Evolutionary conservation across 2,797 vertebrate genomes (phyloP), one percentile per base, ranked within the genome.

Genomic region (Anguilla obscura): DNA sequence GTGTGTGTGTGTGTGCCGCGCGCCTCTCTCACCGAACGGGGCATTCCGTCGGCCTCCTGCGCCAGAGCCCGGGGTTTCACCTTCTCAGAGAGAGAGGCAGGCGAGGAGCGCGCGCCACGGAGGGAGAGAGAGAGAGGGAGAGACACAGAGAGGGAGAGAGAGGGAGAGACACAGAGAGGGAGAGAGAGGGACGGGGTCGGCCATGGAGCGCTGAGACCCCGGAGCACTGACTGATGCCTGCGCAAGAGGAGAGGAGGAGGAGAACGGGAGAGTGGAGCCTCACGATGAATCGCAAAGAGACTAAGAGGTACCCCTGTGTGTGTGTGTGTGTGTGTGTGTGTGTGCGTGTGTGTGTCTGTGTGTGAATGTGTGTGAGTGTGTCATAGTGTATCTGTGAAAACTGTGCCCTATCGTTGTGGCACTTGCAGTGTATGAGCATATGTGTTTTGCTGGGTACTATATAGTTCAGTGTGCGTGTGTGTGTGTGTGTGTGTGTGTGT

Each of bases 261-360:
- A 94, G 93, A 90, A 92, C 91, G 80, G 91, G 91, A 90, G 93
- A 94, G 92, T 94, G 91, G 91, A 95, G 88, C 89, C 89, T 92
- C 89, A 92, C 92, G 87, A 96, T 97, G 96, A 96, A 89, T 89
- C 91, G 91, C 79, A 93, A 97, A 94, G 96, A 95, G 92, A 90
- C 94, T 92, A 96, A 96, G 92, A 96, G 96, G 96, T 97, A 96
- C 91, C 45, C 3, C 18, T 36, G 66, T 71, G 66, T 12, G n/a
- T 30, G 9, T 71, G 66, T 71, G 45, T 60, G 56, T n/a, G 63
- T 1, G 16, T 45, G 56, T n/a, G 10, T 66, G 33, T 60, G 58
- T 8, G 24, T 21, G n/a, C 12, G 66, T 71, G 66, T 12, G n/a
- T 30, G 9, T 71, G 66, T 71, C 54, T 60, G 58, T n/a, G 63